Conservation (phyloP, 2,797 vertebrate species). For the Rhadinocentrus ornatus region DNA sequence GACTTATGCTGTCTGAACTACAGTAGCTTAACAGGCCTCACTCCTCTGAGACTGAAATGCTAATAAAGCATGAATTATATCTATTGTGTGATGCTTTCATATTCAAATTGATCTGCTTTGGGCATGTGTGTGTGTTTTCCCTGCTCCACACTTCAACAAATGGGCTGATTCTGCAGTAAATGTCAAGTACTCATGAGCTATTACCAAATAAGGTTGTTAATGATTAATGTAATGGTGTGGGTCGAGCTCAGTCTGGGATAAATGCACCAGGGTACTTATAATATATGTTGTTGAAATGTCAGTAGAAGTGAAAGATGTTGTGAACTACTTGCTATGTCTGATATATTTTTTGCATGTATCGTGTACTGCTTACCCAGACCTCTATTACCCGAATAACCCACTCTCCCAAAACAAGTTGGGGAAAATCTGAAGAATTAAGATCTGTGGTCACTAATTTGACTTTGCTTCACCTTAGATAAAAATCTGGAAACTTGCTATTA, state of each 20-base stretch:
- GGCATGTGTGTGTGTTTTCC: background rate
- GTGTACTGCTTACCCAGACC: background rate
- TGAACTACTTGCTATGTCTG: background rate
- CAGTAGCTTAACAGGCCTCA: slow-evolving; percentile 9
- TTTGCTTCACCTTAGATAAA: background rate
- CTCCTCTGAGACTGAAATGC: slow-evolving; percentile 14
- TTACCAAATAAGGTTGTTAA: slow-evolving; percentile 54
- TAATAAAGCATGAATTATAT: slow-evolving; percentile 38
- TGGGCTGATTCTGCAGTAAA: slow-evolving; percentile 43
- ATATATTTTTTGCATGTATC: background rate
- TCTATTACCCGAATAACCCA: background rate
- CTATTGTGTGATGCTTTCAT: slow-evolving; percentile 20
- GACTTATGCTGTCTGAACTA: slow-evolving; percentile 10
- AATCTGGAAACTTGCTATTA: background rate
- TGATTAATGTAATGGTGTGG: slow-evolving; percentile 44
- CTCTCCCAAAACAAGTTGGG: background rate
- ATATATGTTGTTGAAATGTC: slow-evolving; percentile 59
- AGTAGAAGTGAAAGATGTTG: slow-evolving; percentile 21
- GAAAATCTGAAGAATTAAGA: background rate
- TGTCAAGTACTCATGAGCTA: slow-evolving; percentile 51
- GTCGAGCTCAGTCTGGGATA: slow-evolving; percentile 22
- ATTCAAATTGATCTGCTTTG: slow-evolving; percentile 35
- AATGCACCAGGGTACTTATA: slow-evolving; percentile 38
- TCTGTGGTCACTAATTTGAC: background rate
- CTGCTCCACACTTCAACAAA: slow-evolving; percentile 34